These are phyloP conservation scores for Lacanobia wlatinum DNA, from an alignment of 2,888 invertebrate genomes.

Conservation along the genomic window DNA sequence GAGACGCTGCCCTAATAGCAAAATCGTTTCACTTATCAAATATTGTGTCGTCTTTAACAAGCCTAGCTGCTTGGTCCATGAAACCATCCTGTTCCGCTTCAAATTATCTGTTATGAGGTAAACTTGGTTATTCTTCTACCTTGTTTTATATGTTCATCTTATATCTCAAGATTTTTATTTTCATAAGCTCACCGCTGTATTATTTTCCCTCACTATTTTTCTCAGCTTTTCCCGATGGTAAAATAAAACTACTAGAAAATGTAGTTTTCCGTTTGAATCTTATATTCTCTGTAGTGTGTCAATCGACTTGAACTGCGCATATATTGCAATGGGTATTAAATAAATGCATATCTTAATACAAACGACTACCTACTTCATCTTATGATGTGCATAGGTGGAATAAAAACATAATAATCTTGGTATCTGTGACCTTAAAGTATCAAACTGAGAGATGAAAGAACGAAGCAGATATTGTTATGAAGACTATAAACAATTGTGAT, in stretches of 20 bases:
- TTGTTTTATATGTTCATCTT: slow-evolving; percentile 8
- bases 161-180: slow-evolving; percentile 21
- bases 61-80: slow-evolving; percentile 40
- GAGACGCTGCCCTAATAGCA: slow-evolving; percentile 59
- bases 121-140: slow-evolving; percentile 33
- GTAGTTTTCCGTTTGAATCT: slow-evolving; percentile 15
- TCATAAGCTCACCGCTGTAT: not conserved
- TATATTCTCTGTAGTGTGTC: slow-evolving; percentile 15
- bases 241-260: slow-evolving; percentile 22
- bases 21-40: slow-evolving; percentile 63
- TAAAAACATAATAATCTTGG: slow-evolving; percentile 32
- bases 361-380: slow-evolving; percentile 23
- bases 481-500: slow-evolving; percentile 54
- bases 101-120: slow-evolving; percentile 47
- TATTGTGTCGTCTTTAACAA: slow-evolving; percentile 54
- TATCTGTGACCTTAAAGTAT: slow-evolving; percentile 29
- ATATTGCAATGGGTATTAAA: slow-evolving; percentile 21
- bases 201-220: slow-evolving; percentile 4
- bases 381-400: slow-evolving; percentile 12
- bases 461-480: slow-evolving; percentile 38
- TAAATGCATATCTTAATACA: slow-evolving; percentile 24
- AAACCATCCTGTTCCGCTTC: slow-evolving; percentile 54
- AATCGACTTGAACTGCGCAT: not conserved
- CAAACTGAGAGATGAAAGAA: slow-evolving; percentile 39
- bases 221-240: slow-evolving; percentile 14